phyloP scores from a whole-genome alignment of 2,888 invertebrate species.

The Drosophila gaucha region DNA sequence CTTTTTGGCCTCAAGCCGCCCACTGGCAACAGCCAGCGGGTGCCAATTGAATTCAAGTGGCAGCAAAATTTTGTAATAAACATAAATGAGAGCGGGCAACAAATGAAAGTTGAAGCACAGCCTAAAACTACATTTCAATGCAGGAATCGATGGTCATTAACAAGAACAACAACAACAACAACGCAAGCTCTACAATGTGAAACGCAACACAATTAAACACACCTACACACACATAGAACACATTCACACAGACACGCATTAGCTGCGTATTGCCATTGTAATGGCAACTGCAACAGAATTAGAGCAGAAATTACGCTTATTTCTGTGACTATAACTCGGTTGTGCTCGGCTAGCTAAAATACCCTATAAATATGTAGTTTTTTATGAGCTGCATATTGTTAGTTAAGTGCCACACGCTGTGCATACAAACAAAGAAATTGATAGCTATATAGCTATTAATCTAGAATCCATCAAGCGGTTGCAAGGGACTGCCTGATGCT shows the following conservation, averaged over 20 bases:
- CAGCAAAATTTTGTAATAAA: slow-evolving; percentile 36
- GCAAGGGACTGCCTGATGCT: too few relatives aligned
- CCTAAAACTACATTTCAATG: slow-evolving; percentile 13
- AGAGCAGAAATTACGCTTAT: slow-evolving; percentile 70
- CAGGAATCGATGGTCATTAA: slow-evolving; percentile 28
- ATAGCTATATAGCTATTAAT: not conserved
- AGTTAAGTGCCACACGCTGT: not conserved
- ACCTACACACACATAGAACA: not conserved
- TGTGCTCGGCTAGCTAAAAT: slow-evolving; percentile 23
- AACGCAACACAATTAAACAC: slow-evolving; percentile 50
- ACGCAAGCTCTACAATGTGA: slow-evolving; percentile 25
- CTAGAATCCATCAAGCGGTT: too few relatives aligned
- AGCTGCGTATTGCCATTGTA: slow-evolving; percentile 41
- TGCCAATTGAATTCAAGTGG: slow-evolving; percentile 49
- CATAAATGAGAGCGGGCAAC: slow-evolving; percentile 9
- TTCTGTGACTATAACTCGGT: slow-evolving; percentile 38
- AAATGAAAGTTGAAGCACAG: slow-evolving; percentile 33
- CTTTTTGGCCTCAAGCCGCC: slow-evolving; percentile 1
- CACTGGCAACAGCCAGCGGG: slow-evolving; percentile 9
- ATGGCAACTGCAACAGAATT: slow-evolving; percentile 60
- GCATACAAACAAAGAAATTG: not conserved
- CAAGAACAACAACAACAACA: slow-evolving; percentile 24
- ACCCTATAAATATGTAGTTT: slow-evolving; percentile 30
- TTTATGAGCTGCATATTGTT: too few relatives aligned
- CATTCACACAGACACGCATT: slow-evolving; percentile 30